phyloP scores from a whole-genome alignment of 2,888 invertebrate genomes.

The Metacarcinus magister region DNA sequence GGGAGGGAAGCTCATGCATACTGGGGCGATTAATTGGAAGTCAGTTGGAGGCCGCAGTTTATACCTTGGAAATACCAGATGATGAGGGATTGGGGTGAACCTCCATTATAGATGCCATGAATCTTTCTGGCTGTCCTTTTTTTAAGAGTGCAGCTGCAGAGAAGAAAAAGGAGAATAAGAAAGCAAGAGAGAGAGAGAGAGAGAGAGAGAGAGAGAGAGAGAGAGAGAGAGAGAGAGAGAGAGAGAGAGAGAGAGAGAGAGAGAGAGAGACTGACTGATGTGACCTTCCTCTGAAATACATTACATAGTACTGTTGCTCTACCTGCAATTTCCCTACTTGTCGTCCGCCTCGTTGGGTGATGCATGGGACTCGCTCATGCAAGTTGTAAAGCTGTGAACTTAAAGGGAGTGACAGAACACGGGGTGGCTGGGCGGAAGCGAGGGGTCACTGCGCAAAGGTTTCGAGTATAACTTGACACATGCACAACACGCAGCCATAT shows the following conservation, averaged over 20 bases:
- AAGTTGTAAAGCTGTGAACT: background rate
- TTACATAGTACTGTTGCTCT: background rate
- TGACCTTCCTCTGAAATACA: background rate
- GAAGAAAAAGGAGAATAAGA: background rate
- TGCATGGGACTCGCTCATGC: constrained; percentile 3
- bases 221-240: constrained; percentile 42
- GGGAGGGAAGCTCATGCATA: background rate
- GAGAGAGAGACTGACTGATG: background rate
- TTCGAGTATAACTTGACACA: background rate
- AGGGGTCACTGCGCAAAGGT: background rate
- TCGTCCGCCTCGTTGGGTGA: background rate
- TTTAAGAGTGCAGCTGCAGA: background rate
- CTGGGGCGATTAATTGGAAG: constrained; percentile 33
- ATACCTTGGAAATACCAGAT: constrained; percentile 10
- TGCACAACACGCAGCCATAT: background rate
- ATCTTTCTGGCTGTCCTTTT: background rate
- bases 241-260: constrained; percentile 15
- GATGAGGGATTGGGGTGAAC: constrained; percentile 3
- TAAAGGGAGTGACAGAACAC: background rate
- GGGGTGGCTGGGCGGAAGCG: background rate
- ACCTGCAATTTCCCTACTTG: background rate
- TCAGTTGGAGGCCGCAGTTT: constrained; percentile 18
- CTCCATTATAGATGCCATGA: background rate
- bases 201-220: background rate
- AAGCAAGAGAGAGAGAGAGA: background rate